Conservation (phyloP, 2,888 invertebrate species). For the Eumacrocentrus americanus region DNA sequence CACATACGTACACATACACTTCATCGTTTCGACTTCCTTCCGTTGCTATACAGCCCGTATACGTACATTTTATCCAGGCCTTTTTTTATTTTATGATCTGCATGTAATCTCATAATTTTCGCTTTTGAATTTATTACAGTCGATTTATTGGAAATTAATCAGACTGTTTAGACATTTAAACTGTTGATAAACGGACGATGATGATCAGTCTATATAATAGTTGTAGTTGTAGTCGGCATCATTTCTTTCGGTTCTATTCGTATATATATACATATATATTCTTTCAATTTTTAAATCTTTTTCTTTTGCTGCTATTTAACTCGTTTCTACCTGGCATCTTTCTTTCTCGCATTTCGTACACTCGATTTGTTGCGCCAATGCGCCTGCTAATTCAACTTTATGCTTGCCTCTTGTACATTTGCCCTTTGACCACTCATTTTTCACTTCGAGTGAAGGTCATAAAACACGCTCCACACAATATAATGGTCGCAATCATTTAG, state of each 20-base stretch:
- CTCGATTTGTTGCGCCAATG: slow-evolving; percentile 29
- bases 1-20: slow-evolving; percentile 21
- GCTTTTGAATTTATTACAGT: slow-evolving; percentile 2
- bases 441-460: background rate
- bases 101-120: background rate
- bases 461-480: background rate
- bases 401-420: slow-evolving; percentile 26
- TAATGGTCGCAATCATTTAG: background rate
- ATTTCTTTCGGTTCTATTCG: background rate
- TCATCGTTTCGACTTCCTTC: background rate
- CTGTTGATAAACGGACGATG: slow-evolving; percentile 1
- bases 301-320: too few relatives aligned
- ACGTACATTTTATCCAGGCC: background rate
- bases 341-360: background rate
- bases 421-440: background rate
- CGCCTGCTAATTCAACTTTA: slow-evolving; percentile 38
- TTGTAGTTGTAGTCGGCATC: too few relatives aligned
- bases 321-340: background rate
- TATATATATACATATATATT: background rate
- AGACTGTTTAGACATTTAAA: background rate
- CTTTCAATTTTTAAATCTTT: too few relatives aligned
- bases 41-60: background rate
- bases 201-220: too few relatives aligned
- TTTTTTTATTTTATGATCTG: background rate
- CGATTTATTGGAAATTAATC: slow-evolving; percentile 8